Percentiles rank a stretch among this genome's conserved stretches.
phyloP scores from a whole-genome alignment of 2,113 vertebrate species.

The Gallinago undulata region DNA sequence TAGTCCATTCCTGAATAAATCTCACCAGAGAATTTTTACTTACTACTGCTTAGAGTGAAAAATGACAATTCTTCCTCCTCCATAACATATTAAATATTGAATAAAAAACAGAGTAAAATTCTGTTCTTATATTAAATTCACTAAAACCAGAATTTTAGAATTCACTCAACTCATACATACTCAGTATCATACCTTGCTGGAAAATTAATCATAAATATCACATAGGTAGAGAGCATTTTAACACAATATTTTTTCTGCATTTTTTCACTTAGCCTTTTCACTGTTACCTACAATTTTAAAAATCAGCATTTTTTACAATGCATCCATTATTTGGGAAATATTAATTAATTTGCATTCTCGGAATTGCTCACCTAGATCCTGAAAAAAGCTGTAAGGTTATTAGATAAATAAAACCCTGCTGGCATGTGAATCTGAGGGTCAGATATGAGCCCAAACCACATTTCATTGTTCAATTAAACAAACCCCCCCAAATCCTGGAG shows the following conservation, averaged over 20 bases:
- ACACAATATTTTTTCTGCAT: neutral
- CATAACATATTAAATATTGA: slow-evolving; percentile 1
- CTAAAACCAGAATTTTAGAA: neutral
- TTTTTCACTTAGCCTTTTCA: neutral
- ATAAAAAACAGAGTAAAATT: neutral
- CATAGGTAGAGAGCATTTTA: neutral
- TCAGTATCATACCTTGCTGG: neutral
- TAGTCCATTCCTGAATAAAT: slow-evolving; percentile 56
- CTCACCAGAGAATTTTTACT: slow-evolving; percentile 12
- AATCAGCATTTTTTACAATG: neutral
- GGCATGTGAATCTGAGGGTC: neutral
- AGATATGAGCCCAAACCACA: neutral
- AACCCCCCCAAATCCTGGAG: neutral
- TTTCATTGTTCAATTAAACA: neutral
- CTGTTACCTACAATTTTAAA: neutral
- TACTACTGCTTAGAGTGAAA: neutral
- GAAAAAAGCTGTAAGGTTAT: neutral
- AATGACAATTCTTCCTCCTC: neutral
- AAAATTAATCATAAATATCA: neutral
- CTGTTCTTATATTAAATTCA: neutral
- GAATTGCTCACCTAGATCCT: neutral
- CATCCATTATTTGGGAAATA: neutral
- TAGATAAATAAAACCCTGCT: neutral
- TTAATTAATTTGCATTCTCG: neutral
- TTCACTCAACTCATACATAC: neutral